phyloP scores from a whole-genome alignment of 2,888 invertebrate species.

The Julus scandinavius region DNA sequence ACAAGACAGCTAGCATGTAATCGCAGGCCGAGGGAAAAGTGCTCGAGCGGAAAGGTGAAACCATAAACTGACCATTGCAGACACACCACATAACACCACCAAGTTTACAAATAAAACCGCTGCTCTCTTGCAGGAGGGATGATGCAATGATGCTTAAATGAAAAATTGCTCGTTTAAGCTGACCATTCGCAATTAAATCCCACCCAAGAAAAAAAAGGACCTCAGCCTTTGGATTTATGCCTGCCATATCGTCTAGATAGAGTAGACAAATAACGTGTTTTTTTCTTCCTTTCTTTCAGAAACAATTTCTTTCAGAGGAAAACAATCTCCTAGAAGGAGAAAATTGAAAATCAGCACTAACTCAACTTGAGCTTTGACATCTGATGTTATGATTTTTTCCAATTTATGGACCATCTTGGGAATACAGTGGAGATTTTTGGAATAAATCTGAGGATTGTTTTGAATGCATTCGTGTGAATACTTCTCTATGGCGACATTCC shows the following conservation, averaged over 20 bases:
- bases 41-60: slow-evolving; percentile 29
- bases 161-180: slow-evolving; percentile 29
- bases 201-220: neutral
- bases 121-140: neutral
- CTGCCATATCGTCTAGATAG: slow-evolving; percentile 29
- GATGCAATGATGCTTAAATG: slow-evolving; percentile 29
- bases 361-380: neutral
- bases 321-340: slow-evolving; percentile 7
- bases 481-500: neutral
- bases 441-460: neutral
- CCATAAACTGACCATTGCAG: slow-evolving; percentile 24
- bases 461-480: neutral
- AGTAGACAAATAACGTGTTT: neutral
- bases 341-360: slow-evolving; percentile 34
- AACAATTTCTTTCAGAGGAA: neutral
- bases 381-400: neutral
- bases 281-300: neutral
- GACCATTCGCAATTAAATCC: slow-evolving; percentile 39
- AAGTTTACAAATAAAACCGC: neutral
- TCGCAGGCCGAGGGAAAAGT: neutral
- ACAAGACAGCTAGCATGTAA: slow-evolving; percentile 36
- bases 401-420: slow-evolving; percentile 6
- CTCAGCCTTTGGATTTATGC: neutral
- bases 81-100: neutral
- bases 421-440: neutral